Evolutionary conservation across 2,888 invertebrate genomes (phyloP).

Genomic region (Tribolium freemani): DNA sequence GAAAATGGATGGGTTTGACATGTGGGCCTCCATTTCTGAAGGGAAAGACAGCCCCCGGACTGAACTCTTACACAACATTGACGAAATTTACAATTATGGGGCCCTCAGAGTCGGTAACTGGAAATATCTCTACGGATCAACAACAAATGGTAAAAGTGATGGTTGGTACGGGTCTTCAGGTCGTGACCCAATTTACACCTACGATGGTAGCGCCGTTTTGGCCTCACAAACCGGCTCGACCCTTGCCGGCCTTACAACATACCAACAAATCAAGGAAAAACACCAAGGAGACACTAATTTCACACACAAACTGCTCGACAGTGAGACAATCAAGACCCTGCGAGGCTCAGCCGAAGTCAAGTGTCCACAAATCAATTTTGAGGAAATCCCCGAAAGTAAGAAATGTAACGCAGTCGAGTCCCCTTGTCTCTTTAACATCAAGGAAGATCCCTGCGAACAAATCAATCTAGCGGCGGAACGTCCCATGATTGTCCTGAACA

Average conservation of each 20-base stretch:
- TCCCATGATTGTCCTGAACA: slow-evolving; percentile 64
- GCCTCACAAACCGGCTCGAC: slow-evolving; percentile 68
- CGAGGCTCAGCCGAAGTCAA: slow-evolving; percentile 59
- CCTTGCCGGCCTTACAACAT: slow-evolving; percentile 68
- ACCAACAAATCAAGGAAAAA: slow-evolving; percentile 67
- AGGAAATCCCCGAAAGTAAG: slow-evolving; percentile 54
- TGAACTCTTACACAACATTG: slow-evolving; percentile 74
- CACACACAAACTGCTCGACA: slow-evolving; percentile 53
- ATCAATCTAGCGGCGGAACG: slow-evolving; percentile 67
- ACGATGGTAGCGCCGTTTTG: slow-evolving; percentile 67
- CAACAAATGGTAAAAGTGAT: slow-evolving; percentile 62
- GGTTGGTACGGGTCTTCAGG: slow-evolving; percentile 69
- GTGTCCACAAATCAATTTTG: slow-evolving; percentile 54
- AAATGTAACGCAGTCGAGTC: slow-evolving; percentile 62
- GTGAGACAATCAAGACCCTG: slow-evolving; percentile 51
- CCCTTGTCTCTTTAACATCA: slow-evolving; percentile 70
- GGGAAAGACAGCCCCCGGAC: slow-evolving; percentile 68
- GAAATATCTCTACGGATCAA: slow-evolving; percentile 75
- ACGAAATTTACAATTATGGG: slow-evolving; percentile 71
- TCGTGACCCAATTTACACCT: slow-evolving; percentile 61
- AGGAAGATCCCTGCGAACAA: slow-evolving; percentile 70
- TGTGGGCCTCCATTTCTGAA: slow-evolving; percentile 70
- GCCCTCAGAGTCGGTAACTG: slow-evolving; percentile 75
- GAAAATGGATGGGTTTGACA: slow-evolving; percentile 72
- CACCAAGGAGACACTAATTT: slow-evolving; percentile 51